Evolutionary conservation across 2,888 invertebrate species (phyloP).

Genomic region (Odontocerum albicorne): DNA sequence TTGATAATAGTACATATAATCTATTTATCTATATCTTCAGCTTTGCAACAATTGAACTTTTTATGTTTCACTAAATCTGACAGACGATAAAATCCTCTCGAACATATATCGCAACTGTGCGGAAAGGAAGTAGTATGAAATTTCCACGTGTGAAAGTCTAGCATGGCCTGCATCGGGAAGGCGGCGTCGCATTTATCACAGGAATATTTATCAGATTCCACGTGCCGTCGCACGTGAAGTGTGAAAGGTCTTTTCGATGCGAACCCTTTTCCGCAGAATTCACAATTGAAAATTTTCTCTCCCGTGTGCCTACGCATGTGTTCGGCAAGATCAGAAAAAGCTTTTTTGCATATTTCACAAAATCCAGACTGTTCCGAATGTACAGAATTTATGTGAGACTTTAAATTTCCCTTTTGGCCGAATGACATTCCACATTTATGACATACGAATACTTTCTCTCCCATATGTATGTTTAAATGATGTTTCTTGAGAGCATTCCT

Average conservation of each 20-base stretch:
- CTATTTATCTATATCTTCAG: no score
- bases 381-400: conserved; percentile 55
- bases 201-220: conserved; percentile 48
- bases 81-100: conserved; percentile 12
- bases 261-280: conserved; percentile 47
- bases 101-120: conserved; percentile 44
- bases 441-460: conserved; percentile 50
- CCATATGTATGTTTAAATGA: conserved; percentile 42
- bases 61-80: conserved; percentile 11
- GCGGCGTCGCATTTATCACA: conserved; percentile 50
- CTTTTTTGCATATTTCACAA: conserved; percentile 56
- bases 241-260: conserved; percentile 46
- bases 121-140: conserved; percentile 52
- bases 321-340: conserved; percentile 56
- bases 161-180: conserved; percentile 50
- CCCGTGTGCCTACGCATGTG: conserved; percentile 62
- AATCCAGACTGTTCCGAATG: conserved; percentile 61
- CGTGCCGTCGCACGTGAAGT: conserved; percentile 50
- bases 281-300: conserved; percentile 51
- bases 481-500: conserved; percentile 17
- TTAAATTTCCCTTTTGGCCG: conserved; percentile 57
- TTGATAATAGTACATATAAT: no score
- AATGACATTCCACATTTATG: conserved; percentile 54
- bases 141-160: conserved; percentile 53
- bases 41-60: conserved; percentile 1